Conservation (phyloP, 2,113 vertebrate species). For the Poicephalus gulielmi region DNA sequence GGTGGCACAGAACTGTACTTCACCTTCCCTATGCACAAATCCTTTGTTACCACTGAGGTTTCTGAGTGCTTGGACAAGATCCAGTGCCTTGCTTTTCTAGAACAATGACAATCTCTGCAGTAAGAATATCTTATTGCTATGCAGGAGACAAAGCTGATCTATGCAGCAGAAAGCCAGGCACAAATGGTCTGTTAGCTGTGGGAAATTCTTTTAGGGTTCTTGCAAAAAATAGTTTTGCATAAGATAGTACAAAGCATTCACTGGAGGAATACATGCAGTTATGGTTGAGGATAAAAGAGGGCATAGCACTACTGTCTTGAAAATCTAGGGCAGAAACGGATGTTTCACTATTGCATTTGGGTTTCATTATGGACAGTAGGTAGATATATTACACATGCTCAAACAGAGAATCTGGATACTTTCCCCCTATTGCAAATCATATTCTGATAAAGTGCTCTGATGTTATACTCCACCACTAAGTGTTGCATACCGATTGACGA, state of each 20-base stretch:
- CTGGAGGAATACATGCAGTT: not conserved
- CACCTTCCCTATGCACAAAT: not conserved
- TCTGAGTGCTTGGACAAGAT: slow-evolving; percentile 5
- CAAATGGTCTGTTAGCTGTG: not conserved
- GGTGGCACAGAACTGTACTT: slow-evolving; percentile 12
- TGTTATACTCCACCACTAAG: not conserved
- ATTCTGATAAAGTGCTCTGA: slow-evolving; percentile 1
- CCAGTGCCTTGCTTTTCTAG: slow-evolving; percentile 27
- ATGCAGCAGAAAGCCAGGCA: not conserved
- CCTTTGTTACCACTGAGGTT: slow-evolving; percentile 31
- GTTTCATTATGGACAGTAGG: not conserved
- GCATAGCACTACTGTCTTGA: not conserved
- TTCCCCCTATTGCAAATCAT: not conserved
- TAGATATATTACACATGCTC: not conserved
- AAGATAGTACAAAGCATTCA: not conserved
- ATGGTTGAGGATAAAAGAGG: not conserved
- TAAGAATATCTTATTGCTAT: not conserved
- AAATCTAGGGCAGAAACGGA: not conserved
- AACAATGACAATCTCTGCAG: slow-evolving; percentile 17
- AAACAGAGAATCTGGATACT: not conserved
- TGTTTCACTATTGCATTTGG: not conserved
- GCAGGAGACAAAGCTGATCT: not conserved
- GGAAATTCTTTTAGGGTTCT: not conserved
- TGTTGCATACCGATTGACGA: not conserved
- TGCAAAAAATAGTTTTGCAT: not conserved